These are phyloP conservation scores for Pelosia muscerda DNA, from an alignment of 2,888 invertebrate species.

Conservation along the genomic window DNA sequence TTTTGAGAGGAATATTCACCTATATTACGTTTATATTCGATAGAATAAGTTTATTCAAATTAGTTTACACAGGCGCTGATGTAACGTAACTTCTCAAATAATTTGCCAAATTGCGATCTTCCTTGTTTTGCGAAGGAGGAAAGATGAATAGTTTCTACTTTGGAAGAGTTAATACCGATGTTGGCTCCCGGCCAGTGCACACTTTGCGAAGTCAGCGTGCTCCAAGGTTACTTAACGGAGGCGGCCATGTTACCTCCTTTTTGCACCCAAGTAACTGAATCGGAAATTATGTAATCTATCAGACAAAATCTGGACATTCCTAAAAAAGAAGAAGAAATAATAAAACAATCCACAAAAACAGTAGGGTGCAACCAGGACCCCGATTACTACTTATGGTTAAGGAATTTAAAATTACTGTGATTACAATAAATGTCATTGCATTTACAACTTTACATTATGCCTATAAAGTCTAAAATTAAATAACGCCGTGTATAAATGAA, in stretches of 20 bases:
- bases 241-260: background rate
- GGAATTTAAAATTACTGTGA: no score
- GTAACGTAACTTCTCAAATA: background rate
- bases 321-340: no score
- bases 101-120: background rate
- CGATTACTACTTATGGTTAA: no score
- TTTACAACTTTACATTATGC: no score
- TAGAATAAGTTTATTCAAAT: background rate
- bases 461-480: no score
- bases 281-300: background rate
- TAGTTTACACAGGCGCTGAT: background rate
- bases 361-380: no score
- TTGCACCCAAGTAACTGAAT: background rate
- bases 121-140: constrained; percentile 45
- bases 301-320: background rate
- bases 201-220: background rate
- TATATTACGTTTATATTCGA: no score
- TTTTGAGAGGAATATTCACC: background rate
- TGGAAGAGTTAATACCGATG: background rate
- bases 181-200: constrained; percentile 4
- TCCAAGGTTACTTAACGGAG: background rate
- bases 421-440: no score
- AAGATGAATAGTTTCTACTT: constrained; percentile 1
- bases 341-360: no score
- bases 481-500: no score